A percentile compares a stretch with the other conserved stretches of the same genome.
phyloP scores from a whole-genome alignment of 2,113 vertebrate genomes.

The Notothenia coriiceps region DNA sequence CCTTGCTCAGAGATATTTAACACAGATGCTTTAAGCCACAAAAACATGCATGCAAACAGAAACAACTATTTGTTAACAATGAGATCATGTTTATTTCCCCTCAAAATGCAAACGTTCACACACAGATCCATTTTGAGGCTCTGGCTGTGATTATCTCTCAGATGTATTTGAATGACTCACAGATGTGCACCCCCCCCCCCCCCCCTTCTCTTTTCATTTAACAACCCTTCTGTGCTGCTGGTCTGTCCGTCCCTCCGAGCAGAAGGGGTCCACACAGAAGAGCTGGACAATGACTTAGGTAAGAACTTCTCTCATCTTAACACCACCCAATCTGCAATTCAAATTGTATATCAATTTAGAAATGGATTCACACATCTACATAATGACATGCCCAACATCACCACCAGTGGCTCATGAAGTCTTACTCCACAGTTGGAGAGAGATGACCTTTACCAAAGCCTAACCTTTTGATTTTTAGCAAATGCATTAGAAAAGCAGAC shows the following conservation, averaged over 20 bases:
- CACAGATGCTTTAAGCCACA: neutral
- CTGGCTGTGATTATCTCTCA: slow-evolving; percentile 43
- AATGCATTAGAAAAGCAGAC: neutral
- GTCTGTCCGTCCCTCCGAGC: slow-evolving; percentile 87
- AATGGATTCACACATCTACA: slow-evolving; percentile 5
- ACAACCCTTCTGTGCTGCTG: slow-evolving; percentile 79
- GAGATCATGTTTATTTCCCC: neutral
- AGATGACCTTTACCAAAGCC: slow-evolving; percentile 34
- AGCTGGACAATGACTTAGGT: slow-evolving; percentile 99
- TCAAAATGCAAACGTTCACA: neutral
- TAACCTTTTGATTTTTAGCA: neutral
- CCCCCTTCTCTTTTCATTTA: slow-evolving; percentile 85
- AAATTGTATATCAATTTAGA: neutral
- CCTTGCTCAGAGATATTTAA: neutral
- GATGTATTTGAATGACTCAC: slow-evolving; percentile 36
- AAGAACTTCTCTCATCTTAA: slow-evolving; percentile 75
- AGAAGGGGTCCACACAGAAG: slow-evolving; percentile 99
- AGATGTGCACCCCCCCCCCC: slow-evolving; percentile 66
- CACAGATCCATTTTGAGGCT: neutral
- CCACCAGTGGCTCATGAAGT: neutral
- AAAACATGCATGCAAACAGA: neutral
- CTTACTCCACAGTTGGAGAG: slow-evolving; percentile 13
- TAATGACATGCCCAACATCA: neutral
- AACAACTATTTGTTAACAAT: neutral
- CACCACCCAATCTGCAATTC: neutral